Percentiles rank a stretch among this genome's conserved stretches.
phyloP scores from a whole-genome alignment of 2,888 invertebrate species.

The Morinoia aosen region DNA sequence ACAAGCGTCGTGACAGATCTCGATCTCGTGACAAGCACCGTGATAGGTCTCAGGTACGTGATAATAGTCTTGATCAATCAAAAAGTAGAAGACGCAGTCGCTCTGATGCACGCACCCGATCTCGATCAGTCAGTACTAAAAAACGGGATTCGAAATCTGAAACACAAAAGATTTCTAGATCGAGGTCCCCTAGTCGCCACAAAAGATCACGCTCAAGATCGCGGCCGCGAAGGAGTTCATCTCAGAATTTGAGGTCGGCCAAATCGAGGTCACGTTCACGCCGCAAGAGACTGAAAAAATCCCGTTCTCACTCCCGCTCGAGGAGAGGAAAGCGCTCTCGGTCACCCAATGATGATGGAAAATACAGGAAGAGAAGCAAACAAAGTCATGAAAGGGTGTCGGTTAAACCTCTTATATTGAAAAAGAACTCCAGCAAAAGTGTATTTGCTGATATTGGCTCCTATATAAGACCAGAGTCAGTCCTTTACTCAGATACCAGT shows the following conservation, averaged over 20 bases:
- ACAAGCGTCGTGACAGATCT: neutral
- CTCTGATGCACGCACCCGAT: neutral
- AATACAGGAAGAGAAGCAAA: conserved; percentile 19
- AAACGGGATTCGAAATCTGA: neutral
- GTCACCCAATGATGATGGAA: neutral
- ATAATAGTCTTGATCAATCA: neutral
- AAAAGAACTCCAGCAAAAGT: neutral
- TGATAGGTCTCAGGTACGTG: neutral
- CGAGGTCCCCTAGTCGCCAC: neutral
- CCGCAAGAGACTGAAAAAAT: neutral
- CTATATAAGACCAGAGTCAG: conserved; percentile 5
- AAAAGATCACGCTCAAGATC: conserved; percentile 16
- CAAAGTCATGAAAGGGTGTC: neutral
- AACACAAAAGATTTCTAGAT: neutral
- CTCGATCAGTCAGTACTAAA: neutral
- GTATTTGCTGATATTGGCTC: neutral
- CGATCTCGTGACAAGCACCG: neutral
- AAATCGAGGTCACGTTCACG: neutral
- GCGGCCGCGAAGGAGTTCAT: neutral
- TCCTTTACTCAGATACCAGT: conserved; percentile 27
- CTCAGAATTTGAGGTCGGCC: neutral
- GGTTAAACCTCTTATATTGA: neutral
- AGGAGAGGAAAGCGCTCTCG: conserved; percentile 19
- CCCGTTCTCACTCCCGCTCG: neutral
- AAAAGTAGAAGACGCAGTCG: neutral